phyloP scores from a whole-genome alignment of 2,888 invertebrate species.

The Dichetophora obliterata region DNA sequence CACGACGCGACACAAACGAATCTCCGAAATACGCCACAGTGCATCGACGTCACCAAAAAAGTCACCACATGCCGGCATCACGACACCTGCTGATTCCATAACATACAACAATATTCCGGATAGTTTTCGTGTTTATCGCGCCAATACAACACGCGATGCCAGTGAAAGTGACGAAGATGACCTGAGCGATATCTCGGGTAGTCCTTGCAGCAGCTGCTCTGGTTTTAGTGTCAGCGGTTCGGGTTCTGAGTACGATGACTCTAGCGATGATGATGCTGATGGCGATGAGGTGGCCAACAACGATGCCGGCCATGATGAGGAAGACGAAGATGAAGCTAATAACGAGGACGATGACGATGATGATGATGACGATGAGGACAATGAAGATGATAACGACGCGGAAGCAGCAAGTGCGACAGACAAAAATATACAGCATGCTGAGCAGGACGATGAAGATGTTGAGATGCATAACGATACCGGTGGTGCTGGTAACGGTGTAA shows the following conservation, averaged over 20 bases:
- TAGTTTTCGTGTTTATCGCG: constrained; percentile 73
- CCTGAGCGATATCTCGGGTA: constrained; percentile 63
- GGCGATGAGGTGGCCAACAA: constrained; percentile 66
- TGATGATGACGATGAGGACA: constrained; percentile 45
- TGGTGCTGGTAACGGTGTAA: constrained; percentile 39
- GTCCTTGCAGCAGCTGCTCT: constrained; percentile 69
- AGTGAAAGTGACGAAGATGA: constrained; percentile 68
- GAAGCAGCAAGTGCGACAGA: constrained; percentile 4
- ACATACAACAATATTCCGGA: constrained; percentile 66
- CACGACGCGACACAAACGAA: constrained; percentile 62
- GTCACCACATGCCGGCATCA: constrained; percentile 55
- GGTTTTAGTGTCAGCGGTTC: constrained; percentile 67
- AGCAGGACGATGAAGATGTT: constrained; percentile 18
- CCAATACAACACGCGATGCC: constrained; percentile 66
- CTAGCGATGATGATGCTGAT: constrained; percentile 67
- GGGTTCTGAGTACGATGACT: constrained; percentile 66
- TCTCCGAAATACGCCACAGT: constrained; percentile 60
- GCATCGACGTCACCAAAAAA: constrained; percentile 66
- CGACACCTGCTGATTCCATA: constrained; percentile 32
- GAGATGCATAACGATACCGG: constrained; percentile 35
- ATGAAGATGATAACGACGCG: constrained; percentile 47
- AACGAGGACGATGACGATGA: constrained; percentile 49
- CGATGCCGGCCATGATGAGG: constrained; percentile 64
- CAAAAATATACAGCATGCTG: constrained; percentile 44
- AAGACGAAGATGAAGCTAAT: constrained; percentile 59